phyloP scores from a whole-genome alignment of 2,113 vertebrate genomes.

The Hylia prasina region DNA sequence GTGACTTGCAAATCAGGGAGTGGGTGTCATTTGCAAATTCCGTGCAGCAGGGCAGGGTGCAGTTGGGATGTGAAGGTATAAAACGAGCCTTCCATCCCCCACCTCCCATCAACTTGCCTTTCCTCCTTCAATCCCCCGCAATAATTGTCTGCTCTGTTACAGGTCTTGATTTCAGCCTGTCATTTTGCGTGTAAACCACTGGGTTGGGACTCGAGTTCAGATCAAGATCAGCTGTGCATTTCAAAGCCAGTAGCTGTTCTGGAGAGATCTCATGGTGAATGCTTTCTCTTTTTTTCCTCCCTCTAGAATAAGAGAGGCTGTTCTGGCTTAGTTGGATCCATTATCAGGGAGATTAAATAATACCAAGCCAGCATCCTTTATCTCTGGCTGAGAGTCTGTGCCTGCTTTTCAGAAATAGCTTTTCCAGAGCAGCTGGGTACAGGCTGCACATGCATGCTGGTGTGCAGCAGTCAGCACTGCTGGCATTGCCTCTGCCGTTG shows the following conservation, averaged over 20 bases:
- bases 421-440: background rate
- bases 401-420: background rate
- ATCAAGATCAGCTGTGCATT: background rate
- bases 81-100: background rate
- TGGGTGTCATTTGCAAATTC: constrained; percentile 42
- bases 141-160: constrained; percentile 6
- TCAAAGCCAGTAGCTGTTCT: background rate
- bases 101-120: background rate
- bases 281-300: background rate
- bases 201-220: background rate
- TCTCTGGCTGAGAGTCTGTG: background rate
- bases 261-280: background rate
- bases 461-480: background rate
- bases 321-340: background rate
- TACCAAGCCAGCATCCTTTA: background rate
- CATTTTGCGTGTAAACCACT: background rate
- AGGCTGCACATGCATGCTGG: background rate
- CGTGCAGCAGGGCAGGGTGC: constrained; percentile 22
- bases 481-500: background rate
- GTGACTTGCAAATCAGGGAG: constrained; percentile 53
- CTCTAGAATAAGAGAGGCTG: background rate
- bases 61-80: background rate
- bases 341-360: background rate
- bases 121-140: background rate
- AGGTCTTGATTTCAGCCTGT: constrained; percentile 1